These are phyloP conservation scores for Polyommatus icarus DNA, from an alignment of 2,888 invertebrate species.

Conservation along the genomic window DNA sequence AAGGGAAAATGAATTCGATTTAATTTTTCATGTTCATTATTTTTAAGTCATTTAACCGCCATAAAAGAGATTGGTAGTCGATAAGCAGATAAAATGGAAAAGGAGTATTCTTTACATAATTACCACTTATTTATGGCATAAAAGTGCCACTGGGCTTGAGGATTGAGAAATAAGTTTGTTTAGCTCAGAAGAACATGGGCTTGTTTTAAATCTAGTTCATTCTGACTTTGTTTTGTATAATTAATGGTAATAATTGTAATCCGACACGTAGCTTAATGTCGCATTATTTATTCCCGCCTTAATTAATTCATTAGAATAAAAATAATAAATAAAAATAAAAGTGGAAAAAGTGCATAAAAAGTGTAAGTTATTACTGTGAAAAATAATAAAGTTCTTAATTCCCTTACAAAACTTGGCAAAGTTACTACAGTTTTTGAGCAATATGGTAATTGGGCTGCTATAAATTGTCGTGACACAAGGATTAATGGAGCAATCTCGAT, in stretches of 20 bases:
- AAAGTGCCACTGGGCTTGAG: background rate
- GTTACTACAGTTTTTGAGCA: conserved; percentile 7
- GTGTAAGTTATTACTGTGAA: too few relatives aligned
- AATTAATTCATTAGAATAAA: background rate
- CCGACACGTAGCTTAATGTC: too few relatives aligned
- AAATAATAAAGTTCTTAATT: background rate
- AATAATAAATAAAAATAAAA: too few relatives aligned
- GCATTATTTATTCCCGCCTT: background rate
- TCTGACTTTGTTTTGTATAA: background rate
- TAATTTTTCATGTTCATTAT: conserved; percentile 11
- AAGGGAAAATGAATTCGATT: conserved; percentile 4
- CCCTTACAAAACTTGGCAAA: background rate
- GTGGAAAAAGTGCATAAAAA: too few relatives aligned
- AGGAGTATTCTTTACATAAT: background rate
- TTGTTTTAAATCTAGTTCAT: background rate
- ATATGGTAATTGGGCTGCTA: background rate
- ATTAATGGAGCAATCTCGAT: background rate
- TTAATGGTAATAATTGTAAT: too few relatives aligned
- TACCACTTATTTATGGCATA: background rate
- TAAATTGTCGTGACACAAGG: background rate
- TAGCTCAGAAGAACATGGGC: background rate
- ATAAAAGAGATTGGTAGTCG: background rate
- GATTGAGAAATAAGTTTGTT: background rate
- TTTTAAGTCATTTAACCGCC: background rate
- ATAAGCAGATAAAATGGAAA: background rate